These are phyloP conservation scores for Zosterops lateralis DNA, from an alignment of 2,113 vertebrate genomes.

Conservation along the genomic window DNA sequence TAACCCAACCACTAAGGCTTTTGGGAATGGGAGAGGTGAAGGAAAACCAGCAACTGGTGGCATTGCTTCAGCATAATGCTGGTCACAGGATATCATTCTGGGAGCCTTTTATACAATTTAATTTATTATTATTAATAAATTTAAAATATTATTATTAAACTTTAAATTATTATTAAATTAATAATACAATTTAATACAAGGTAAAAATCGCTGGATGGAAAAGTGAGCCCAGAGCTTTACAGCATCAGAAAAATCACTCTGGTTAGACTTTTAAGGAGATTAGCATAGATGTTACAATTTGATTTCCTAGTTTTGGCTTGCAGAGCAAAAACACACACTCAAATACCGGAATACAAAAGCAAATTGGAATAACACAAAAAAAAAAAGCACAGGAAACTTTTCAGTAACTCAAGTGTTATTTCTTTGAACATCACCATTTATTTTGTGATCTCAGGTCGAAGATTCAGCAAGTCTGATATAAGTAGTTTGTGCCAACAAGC, in stretches of 20 bases:
- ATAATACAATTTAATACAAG: not conserved
- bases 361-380: not conserved
- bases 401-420: not conserved
- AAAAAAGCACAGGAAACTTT: not conserved
- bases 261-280: not conserved
- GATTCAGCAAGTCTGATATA: not conserved
- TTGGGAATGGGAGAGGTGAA: not conserved
- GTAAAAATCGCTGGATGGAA: not conserved
- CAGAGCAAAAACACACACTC: not conserved
- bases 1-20: not conserved
- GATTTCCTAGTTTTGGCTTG: not conserved
- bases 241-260: not conserved
- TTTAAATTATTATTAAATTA: no score
- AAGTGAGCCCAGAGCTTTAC: not conserved
- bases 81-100: fast-evolving
- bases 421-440: not conserved
- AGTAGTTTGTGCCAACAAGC: not conserved
- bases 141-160: no score
- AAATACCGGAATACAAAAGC: not conserved
- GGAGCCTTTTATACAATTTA: no score
- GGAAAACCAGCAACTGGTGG: not conserved
- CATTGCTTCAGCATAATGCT: not conserved
- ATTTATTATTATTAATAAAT: no score
- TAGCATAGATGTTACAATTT: not conserved
- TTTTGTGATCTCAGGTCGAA: not conserved